A percentile compares a stretch with the other conserved stretches of the same genome.
These are phyloP conservation scores for Drosophila mimica DNA, from an alignment of 2,888 invertebrate genomes.

Conservation along the genomic window DNA sequence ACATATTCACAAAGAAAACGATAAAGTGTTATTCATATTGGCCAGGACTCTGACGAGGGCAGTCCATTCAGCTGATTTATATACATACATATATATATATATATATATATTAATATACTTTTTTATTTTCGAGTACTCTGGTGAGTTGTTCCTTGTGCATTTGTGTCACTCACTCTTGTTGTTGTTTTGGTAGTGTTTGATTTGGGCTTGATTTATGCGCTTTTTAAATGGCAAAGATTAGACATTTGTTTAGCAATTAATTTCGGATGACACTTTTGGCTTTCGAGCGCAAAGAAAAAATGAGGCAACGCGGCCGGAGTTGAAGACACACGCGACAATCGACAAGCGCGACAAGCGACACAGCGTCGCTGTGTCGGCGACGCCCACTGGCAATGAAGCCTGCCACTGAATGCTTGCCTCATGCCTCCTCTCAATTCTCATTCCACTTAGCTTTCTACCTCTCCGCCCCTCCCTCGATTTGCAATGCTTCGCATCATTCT, in stretches of 20 bases:
- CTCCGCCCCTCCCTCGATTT: neutral
- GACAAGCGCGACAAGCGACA: neutral
- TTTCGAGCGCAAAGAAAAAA: conserved; percentile 35
- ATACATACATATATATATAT: neutral
- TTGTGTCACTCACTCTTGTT: neutral
- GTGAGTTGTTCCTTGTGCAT: neutral
- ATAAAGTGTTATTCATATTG: conserved; percentile 18
- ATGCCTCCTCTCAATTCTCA: neutral
- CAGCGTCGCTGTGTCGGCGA: conserved; percentile 2
- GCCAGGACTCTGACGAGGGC: neutral
- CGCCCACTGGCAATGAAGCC: conserved; percentile 47
- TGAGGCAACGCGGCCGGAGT: conserved; percentile 35
- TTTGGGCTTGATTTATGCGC: conserved; percentile 78
- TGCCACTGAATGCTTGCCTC: neutral
- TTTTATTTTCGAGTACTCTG: neutral
- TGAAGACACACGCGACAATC: conserved; percentile 44
- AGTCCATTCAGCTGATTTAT: neutral
- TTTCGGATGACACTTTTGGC: conserved; percentile 72
- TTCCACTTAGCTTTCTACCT: neutral
- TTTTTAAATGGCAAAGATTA: conserved; percentile 81
- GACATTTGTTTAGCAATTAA: conserved; percentile 82
- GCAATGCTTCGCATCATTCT: conserved; percentile 23
- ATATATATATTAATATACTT: neutral
- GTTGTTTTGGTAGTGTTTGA: conserved; percentile 57
- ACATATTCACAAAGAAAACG: conserved; percentile 35